Conservation (phyloP, 1,140 invertebrate genomes). For the Tetraneura akinire region DNA sequence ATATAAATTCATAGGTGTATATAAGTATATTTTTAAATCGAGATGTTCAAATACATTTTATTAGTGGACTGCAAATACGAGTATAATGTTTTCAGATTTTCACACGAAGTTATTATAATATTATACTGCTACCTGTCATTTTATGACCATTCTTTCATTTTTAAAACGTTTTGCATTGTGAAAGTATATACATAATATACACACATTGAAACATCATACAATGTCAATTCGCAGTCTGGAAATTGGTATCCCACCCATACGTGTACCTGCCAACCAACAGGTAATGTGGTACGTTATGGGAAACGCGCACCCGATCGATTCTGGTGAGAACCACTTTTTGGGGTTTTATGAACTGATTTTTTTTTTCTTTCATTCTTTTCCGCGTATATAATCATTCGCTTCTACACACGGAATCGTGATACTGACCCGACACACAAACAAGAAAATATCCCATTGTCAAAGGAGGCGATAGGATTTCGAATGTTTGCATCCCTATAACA, state of each 20-base stretch:
- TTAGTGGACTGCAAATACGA: no score
- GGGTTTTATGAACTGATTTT: background rate
- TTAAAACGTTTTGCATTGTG: background rate
- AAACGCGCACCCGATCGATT: conserved; percentile 24
- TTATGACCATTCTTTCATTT: no score
- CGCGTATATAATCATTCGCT: background rate
- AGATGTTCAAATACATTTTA: no score
- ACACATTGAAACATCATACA: background rate
- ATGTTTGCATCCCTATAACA: conserved; percentile 23
- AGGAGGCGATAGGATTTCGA: background rate
- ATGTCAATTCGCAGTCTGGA: background rate
- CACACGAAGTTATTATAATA: background rate
- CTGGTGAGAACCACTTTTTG: background rate
- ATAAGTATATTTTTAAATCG: no score
- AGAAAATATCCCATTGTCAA: conserved; percentile 17
- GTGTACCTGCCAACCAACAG: background rate
- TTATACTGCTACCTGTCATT: no score
- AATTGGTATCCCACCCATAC: background rate
- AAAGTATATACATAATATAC: background rate
- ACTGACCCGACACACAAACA: conserved; percentile 34
- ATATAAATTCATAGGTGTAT: no score
- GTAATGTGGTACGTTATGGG: conserved; percentile 10
- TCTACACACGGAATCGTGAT: conserved; percentile 10
- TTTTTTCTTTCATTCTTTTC: background rate
- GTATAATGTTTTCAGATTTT: background rate